Evolutionary conservation across 2,888 invertebrate species (phyloP).

Genomic region (Acrobasis repandana): DNA sequence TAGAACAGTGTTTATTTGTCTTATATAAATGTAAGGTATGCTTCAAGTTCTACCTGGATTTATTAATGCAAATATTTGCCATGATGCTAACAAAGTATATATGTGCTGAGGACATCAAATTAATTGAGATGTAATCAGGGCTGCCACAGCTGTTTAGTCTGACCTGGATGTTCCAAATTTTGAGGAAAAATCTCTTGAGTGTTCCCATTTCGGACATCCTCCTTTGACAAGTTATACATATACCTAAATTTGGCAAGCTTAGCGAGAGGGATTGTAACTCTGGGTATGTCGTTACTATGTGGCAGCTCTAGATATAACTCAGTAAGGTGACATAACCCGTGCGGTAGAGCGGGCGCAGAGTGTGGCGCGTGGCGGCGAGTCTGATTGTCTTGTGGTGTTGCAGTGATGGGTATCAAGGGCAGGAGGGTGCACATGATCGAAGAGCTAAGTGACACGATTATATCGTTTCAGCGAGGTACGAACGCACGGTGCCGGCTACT

Average conservation of each 20-base stretch:
- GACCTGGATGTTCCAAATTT: too few relatives aligned
- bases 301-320: not conserved
- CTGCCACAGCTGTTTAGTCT: too few relatives aligned
- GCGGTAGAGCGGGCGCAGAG: not conserved
- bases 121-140: not conserved
- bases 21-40: constrained; percentile 10
- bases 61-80: constrained; percentile 24
- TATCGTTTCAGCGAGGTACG: constrained; percentile 99
- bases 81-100: constrained; percentile 8
- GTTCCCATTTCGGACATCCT: too few relatives aligned
- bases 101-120: not conserved
- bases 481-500: constrained; percentile 62
- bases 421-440: constrained; percentile 99
- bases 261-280: too few relatives aligned
- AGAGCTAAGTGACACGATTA: constrained; percentile 98
- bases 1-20: constrained; percentile 6
- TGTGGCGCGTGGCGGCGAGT: constrained; percentile 34
- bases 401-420: constrained; percentile 99
- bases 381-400: constrained; percentile 78
- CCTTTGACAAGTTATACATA: too few relatives aligned
- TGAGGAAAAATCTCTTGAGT: too few relatives aligned
- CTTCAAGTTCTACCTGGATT: constrained; percentile 5
- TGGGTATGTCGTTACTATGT: not conserved
- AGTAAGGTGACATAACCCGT: not conserved
- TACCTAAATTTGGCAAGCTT: too few relatives aligned